These are phyloP conservation scores for Deroptyus accipitrinus DNA, from an alignment of 2,113 vertebrate genomes.

Conservation along the genomic window DNA sequence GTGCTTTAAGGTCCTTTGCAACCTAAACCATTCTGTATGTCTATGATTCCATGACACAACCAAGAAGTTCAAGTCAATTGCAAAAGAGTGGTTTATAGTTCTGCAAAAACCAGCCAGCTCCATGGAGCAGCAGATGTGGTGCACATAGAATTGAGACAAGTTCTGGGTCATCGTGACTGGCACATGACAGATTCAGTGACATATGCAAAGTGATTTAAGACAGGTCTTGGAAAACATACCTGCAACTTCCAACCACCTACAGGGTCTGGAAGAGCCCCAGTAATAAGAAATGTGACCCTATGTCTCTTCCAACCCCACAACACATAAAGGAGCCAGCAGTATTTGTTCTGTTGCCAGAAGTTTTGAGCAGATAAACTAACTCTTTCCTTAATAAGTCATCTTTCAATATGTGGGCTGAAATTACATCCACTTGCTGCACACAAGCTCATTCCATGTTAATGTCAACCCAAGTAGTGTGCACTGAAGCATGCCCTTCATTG, in stretches of 20 bases:
- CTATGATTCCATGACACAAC: neutral
- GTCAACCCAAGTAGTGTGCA: neutral
- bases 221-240: neutral
- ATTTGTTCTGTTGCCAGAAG: neutral
- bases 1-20: neutral
- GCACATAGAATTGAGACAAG: neutral
- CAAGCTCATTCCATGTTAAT: neutral
- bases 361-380: neutral
- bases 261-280: neutral
- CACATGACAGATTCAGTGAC: neutral
- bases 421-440: neutral
- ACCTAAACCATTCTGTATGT: neutral
- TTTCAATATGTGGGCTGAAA: neutral
- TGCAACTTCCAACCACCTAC: neutral
- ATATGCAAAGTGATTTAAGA: neutral
- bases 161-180: rapidly evolving
- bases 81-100: neutral
- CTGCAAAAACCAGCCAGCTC: neutral
- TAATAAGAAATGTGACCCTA: neutral
- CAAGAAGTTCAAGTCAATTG: neutral
- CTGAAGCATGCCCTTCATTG: neutral
- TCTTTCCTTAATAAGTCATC: neutral
- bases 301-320: neutral
- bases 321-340: neutral
- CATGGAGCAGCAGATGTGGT: rapidly evolving